Evolutionary conservation across 2,888 invertebrate genomes (phyloP), one percentile per base, ranked within the genome.

Genomic region (Watsonalla cultraria): DNA sequence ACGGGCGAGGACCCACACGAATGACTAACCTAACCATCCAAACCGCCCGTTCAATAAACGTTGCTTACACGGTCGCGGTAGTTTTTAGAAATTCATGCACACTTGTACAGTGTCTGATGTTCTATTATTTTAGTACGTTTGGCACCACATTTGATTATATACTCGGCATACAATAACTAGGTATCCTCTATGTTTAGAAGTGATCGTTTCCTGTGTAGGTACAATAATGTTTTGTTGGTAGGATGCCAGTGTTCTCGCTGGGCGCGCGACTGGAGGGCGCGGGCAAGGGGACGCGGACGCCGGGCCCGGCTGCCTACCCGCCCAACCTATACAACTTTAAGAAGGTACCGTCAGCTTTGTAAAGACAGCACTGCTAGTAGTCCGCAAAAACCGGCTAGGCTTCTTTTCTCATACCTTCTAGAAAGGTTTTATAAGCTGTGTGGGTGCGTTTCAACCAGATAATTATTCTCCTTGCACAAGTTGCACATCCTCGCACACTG

Each of bases 301-400:
- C 82, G 4, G 91, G 92, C 0, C 84, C 82, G 5, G 89, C 91
- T 58, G 77, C 84, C 56, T 92, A 92, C 67, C 92, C 92, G 33
- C 90, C 90, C 5, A 56, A 86, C 67, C 76, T 90, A 9, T 92
- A 92, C 70, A 79, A 86, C 64, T 74, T 74, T 8, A 87, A 86
- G 61, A 80, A 76, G 80, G 80, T 77, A 65, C 14, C 33, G 13
- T 34, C 48, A 9, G 1, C 46, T 7, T 24, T 47, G 11, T 33
- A 9, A 6, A 15, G 15, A 0, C 34, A 39, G n/a, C 45, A 33
- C 11, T 37, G 8, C n/a, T 13, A 7, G 0, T 1, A 7, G 8
- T 2, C 5, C 2, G 0, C 6, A 14, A 46, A 0, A 0, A 7
- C 11, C 42, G 42, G 42, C 2, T 7, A 7, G 2, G 9, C 11